Evolutionary conservation across 2,888 invertebrate genomes (phyloP).

Genomic region (Sinotaia quadrata): DNA sequence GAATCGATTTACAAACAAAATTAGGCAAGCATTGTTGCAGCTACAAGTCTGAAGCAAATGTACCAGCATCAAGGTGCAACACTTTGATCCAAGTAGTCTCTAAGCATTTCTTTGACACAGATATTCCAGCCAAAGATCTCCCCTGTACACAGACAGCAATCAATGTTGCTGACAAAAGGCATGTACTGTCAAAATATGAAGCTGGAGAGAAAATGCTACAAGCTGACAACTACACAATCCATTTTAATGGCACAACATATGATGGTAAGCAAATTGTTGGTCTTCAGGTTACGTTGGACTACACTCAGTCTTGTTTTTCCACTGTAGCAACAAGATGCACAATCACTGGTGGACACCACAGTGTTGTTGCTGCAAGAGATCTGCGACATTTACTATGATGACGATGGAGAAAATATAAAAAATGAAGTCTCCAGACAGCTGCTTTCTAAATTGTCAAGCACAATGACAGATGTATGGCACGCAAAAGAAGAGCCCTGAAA

Average conservation of each 20-base stretch:
- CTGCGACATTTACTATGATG: too few relatives aligned
- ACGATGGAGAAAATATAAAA: background rate
- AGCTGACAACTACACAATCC: background rate
- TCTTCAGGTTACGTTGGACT: conserved; percentile 13
- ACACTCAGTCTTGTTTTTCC: conserved; percentile 16
- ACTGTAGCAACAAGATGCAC: conserved; percentile 11
- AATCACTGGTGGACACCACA: conserved; percentile 10
- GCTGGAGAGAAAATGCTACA: too few relatives aligned
- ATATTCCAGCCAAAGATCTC: background rate
- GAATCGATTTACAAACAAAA: background rate
- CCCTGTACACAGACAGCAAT: conserved; percentile 1
- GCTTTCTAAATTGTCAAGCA: background rate
- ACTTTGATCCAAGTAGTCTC: background rate
- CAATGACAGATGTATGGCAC: too few relatives aligned
- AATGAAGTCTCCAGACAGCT: background rate
- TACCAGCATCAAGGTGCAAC: background rate
- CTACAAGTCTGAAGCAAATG: background rate
- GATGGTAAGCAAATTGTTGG: conserved; percentile 2
- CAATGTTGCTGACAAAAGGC: conserved; percentile 3
- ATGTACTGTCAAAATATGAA: conserved; percentile 1
- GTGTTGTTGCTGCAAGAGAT: too few relatives aligned
- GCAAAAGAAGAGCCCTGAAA: too few relatives aligned
- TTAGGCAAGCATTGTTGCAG: background rate
- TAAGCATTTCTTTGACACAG: background rate
- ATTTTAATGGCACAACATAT: conserved; percentile 5